phyloP scores from a whole-genome alignment of 2,888 invertebrate species.

The Magallana nippona region DNA sequence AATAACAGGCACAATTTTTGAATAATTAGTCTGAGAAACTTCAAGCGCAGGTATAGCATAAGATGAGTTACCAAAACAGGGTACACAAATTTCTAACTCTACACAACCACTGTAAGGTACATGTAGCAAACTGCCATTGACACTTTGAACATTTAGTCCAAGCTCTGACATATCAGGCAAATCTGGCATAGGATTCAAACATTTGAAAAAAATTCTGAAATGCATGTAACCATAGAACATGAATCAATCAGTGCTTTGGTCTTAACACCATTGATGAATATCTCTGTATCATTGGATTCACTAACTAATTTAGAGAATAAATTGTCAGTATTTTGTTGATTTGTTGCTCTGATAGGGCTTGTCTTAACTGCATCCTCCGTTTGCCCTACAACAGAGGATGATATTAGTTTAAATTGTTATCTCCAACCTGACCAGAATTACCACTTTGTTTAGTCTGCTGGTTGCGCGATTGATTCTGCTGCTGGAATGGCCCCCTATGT shows the following conservation, averaged over 20 bases:
- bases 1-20: not conserved
- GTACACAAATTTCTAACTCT: conserved; percentile 2
- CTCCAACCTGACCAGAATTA: not conserved
- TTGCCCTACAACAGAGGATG: not conserved
- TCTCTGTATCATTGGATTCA: not conserved
- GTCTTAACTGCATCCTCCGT: not conserved
- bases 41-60: not conserved
- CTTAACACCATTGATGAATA: not conserved
- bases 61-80: not conserved
- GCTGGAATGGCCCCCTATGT: not conserved
- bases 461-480: not conserved
- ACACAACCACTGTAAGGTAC: not conserved
- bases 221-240: not conserved
- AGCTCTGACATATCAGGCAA: not conserved
- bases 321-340: not conserved
- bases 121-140: not conserved
- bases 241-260: conserved; percentile 4
- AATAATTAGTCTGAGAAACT: conserved; percentile 19
- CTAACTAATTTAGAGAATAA: not conserved
- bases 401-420: not conserved
- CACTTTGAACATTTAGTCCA: not conserved
- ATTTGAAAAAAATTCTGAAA: conserved; percentile 1
- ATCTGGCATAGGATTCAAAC: not conserved
- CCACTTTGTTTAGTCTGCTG: not conserved
- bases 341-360: not conserved